These are phyloP conservation scores for Folsomia manolachei DNA, from an alignment of 2,888 invertebrate species.

Conservation along the genomic window DNA sequence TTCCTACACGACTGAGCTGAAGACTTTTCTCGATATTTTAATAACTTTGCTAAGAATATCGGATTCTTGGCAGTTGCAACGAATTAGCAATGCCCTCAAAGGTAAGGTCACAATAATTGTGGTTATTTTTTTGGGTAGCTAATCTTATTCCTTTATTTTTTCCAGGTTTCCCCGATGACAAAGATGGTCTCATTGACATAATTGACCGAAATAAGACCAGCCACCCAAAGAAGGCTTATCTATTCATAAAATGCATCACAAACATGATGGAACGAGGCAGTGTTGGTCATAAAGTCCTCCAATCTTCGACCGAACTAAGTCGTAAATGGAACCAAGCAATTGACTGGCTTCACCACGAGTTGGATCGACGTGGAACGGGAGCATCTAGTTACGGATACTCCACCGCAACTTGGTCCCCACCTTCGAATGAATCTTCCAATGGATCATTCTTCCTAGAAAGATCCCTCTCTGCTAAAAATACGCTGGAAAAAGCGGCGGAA, in stretches of 20 bases:
- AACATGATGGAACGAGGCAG: slow-evolving; percentile 82
- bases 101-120: slow-evolving; percentile 57
- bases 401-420: slow-evolving; percentile 67
- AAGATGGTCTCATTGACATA: slow-evolving; percentile 89
- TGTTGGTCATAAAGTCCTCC: slow-evolving; percentile 74
- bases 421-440: slow-evolving; percentile 91
- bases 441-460: slow-evolving; percentile 85
- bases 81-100: slow-evolving; percentile 89
- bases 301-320: slow-evolving; percentile 72
- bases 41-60: slow-evolving; percentile 82
- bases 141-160: not conserved
- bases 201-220: slow-evolving; percentile 88
- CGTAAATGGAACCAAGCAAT: slow-evolving; percentile 85
- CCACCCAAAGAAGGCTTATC: slow-evolving; percentile 94
- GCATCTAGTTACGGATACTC: slow-evolving; percentile 41
- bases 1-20: slow-evolving; percentile 89
- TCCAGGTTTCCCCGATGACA: slow-evolving; percentile 64
- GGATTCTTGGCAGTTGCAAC: slow-evolving; percentile 93
- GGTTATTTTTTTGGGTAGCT: slow-evolving; percentile 9
- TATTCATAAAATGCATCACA: slow-evolving; percentile 93
- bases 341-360: slow-evolving; percentile 91
- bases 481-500: slow-evolving; percentile 74
- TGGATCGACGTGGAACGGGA: slow-evolving; percentile 60
- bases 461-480: slow-evolving; percentile 88
- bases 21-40: slow-evolving; percentile 86